Percentiles rank a stretch among this genome's conserved stretches.
Conservation (phyloP, 2,888 invertebrate genomes). For the Drosophila aldrichi region DNA sequence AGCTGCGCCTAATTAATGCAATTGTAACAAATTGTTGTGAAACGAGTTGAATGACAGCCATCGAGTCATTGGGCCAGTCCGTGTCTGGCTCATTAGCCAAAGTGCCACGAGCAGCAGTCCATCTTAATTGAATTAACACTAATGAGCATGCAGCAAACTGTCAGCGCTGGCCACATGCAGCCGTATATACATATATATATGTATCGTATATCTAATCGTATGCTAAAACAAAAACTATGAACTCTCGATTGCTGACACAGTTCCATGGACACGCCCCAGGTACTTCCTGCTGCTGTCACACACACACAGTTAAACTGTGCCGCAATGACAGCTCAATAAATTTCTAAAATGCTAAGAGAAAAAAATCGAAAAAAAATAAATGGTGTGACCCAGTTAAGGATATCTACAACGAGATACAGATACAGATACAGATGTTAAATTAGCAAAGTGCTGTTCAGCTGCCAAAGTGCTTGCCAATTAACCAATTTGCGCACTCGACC, state of each 20-base stretch:
- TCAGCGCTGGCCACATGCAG: background rate
- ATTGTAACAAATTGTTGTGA: constrained; percentile 68
- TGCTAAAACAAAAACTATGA: constrained; percentile 30
- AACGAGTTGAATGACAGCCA: constrained; percentile 46
- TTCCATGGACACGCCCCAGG: constrained; percentile 16
- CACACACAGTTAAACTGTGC: constrained; percentile 37
- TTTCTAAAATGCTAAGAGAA: constrained; percentile 17
- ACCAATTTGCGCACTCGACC: constrained; percentile 56
- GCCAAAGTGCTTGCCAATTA: constrained; percentile 53
- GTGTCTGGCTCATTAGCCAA: constrained; percentile 68
- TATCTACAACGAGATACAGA: background rate
- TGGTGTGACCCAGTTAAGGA: constrained; percentile 41
- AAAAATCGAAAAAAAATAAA: constrained; percentile 7
- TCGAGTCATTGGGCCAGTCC: constrained; percentile 35
- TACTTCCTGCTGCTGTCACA: constrained; percentile 19
- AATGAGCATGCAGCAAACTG: constrained; percentile 55
- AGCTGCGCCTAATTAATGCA: constrained; percentile 72
- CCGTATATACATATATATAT: background rate
- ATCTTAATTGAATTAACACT: constrained; percentile 73
- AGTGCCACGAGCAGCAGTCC: constrained; percentile 64
- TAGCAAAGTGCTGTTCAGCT: constrained; percentile 27
- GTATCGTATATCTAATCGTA: constrained; percentile 12
- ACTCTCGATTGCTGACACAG: constrained; percentile 45
- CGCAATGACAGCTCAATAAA: constrained; percentile 42
- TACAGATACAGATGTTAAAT: constrained; percentile 38